These are phyloP conservation scores for Cheirogaleus medius DNA, from an alignment of 2,113 vertebrate genomes.

Conservation along the genomic window DNA sequence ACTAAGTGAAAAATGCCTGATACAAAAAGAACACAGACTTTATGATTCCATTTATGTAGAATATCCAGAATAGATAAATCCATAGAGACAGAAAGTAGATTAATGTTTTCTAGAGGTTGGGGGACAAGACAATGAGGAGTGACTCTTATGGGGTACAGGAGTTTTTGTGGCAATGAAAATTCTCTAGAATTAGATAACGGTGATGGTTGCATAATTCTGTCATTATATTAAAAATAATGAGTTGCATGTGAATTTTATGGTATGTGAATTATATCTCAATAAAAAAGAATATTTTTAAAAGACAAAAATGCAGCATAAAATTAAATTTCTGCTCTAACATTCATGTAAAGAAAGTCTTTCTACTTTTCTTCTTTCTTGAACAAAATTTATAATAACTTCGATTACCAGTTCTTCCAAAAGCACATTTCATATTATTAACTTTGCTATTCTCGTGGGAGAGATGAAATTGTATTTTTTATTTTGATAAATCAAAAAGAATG, in stretches of 20 bases:
- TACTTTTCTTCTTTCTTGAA: constrained; percentile 35
- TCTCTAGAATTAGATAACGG: neutral
- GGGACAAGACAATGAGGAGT: neutral
- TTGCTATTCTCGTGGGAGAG: constrained; percentile 44
- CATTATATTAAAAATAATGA: neutral
- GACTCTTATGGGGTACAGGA: neutral
- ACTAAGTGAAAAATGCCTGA: neutral
- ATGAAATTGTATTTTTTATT: constrained; percentile 63
- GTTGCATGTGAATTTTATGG: neutral
- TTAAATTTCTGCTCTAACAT: constrained; percentile 64
- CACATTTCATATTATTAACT: constrained; percentile 52
- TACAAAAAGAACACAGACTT: neutral
- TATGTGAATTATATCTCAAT: neutral
- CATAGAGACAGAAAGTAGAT: neutral
- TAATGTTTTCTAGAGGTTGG: neutral
- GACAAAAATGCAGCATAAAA: constrained; percentile 64
- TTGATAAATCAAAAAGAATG: constrained; percentile 65
- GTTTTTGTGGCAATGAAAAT: neutral
- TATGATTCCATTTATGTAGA: neutral
- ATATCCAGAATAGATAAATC: neutral
- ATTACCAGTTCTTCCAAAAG: constrained; percentile 62
- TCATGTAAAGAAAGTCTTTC: constrained; percentile 43
- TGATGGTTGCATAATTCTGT: neutral
- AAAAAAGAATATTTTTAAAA: neutral
- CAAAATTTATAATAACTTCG: constrained; percentile 69